Base-by-base conservation (phyloP, 2,113 vertebrate species). In the Myotis brandtii region DNA sequence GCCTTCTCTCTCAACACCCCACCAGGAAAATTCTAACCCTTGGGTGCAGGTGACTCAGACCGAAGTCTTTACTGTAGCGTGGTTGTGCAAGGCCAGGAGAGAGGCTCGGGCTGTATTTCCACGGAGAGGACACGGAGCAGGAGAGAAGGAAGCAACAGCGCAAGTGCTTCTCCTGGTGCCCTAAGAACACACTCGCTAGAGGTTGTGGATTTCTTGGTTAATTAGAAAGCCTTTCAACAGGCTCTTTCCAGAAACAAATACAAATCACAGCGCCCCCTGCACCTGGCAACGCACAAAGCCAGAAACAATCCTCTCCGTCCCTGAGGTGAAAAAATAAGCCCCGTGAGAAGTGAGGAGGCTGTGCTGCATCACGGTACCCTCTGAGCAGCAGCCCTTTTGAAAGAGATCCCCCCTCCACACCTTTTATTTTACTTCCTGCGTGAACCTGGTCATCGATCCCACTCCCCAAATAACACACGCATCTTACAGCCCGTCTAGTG, bases 211-310 rank as follows among this genome's bases (percentile, higher is more conserved):
- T 69, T 64, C 56, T 11, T 25, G 30, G 89, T 81, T 84, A 56
- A 96, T 70, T 89, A 76, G 37, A 89, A 89, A 89, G 25, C 37
- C 64, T 59, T 86, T 93, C 23, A 30, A 52, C 16, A 56, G 82
- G 64, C 23, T 92, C 43, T 82, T 90, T 66, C 83, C 66, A 62
- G 20, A 86, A 84, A 48, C 48, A 79, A 87, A 75, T 32, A 56
- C n/a, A 72, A 66, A 56, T 70, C 27, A 34, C 1, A 34, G 5
- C 4, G 40, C 20, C 72, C 72, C 30, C 50, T 43, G 6, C 79
- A 40, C 62, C 77, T 12, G 66, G 40, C 46, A 93, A 82, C 18
- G 34, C 18, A 23, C 9, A 37, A 59, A 93, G 32, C 23, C 70
- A 84, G 34, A 89, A 91, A 83, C 21, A 32, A 70, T 20, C 11